phyloP scores from a whole-genome alignment of 2,797 vertebrate species.

The Sebastes vulpes region DNA sequence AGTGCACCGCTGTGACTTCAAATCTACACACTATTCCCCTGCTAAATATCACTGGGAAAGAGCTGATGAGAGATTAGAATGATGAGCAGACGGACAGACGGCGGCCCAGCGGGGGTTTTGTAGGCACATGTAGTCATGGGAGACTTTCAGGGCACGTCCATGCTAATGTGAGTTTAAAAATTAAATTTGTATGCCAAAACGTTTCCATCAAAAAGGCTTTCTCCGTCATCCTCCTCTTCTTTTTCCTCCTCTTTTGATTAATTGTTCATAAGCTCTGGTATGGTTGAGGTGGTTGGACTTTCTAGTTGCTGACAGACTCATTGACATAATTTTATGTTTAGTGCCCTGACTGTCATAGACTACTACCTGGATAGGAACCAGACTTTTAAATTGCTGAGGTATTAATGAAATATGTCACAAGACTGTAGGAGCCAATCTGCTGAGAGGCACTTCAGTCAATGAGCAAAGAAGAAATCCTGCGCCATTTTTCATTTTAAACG shows the following conservation, averaged over 20 bases:
- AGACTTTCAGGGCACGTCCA: neutral
- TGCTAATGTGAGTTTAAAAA: neutral
- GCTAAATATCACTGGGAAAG: slow-evolving; percentile 46
- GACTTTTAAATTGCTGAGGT: neutral
- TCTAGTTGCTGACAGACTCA: neutral
- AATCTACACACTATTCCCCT: slow-evolving; percentile 38
- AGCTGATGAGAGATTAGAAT: slow-evolving; percentile 24
- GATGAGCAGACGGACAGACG: slow-evolving; percentile 1
- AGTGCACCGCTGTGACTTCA: slow-evolving; percentile 31
- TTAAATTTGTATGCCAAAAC: neutral
- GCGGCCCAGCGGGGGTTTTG: neutral
- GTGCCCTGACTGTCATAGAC: neutral
- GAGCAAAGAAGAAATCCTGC: neutral
- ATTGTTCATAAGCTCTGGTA: neutral
- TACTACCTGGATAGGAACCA: neutral
- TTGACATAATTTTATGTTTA: neutral
- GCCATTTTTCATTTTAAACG: neutral
- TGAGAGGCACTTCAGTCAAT: neutral
- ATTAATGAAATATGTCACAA: neutral
- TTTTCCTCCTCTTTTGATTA: neutral
- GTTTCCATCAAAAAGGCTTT: neutral
- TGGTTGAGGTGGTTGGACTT: neutral
- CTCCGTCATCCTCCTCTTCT: neutral
- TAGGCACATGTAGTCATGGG: neutral
- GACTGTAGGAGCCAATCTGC: neutral